Evolutionary conservation across 2,113 vertebrate genomes (phyloP).

Genomic region (Illadopsis cleaveri): DNA sequence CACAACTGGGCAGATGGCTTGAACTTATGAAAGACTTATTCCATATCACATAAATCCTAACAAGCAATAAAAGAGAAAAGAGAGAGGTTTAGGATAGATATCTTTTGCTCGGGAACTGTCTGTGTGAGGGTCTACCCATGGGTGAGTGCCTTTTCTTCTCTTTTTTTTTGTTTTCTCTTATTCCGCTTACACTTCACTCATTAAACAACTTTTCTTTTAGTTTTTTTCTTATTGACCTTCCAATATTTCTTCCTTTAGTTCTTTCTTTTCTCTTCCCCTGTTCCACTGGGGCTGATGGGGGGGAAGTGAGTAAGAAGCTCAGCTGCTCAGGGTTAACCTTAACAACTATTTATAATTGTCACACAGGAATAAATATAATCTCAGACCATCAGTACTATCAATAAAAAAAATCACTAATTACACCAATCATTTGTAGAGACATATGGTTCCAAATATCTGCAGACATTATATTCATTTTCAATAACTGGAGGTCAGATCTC

Average conservation of each 20-base stretch:
- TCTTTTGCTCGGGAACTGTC: background rate
- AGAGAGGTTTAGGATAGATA: background rate
- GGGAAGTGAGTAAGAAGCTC: background rate
- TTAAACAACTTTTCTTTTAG: background rate
- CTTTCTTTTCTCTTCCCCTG: background rate
- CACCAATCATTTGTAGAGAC: background rate
- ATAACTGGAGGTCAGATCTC: background rate
- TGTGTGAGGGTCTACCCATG: rapidly evolving
- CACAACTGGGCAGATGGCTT: background rate
- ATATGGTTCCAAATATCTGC: background rate
- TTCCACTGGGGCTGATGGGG: background rate
- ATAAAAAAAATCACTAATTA: background rate
- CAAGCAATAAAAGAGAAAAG: background rate
- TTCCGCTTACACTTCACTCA: background rate
- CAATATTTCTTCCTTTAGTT: background rate
- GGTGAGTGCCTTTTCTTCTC: background rate
- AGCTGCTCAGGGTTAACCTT: background rate
- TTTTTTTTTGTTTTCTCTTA: background rate
- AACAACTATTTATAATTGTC: background rate
- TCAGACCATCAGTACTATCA: background rate
- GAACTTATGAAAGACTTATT: background rate
- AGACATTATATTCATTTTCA: background rate
- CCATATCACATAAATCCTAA: too few species aligned
- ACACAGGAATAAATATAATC: background rate
- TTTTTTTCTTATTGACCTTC: background rate